phyloP scores from a whole-genome alignment of 2,113 vertebrate species.

The Mus spicilegus region DNA sequence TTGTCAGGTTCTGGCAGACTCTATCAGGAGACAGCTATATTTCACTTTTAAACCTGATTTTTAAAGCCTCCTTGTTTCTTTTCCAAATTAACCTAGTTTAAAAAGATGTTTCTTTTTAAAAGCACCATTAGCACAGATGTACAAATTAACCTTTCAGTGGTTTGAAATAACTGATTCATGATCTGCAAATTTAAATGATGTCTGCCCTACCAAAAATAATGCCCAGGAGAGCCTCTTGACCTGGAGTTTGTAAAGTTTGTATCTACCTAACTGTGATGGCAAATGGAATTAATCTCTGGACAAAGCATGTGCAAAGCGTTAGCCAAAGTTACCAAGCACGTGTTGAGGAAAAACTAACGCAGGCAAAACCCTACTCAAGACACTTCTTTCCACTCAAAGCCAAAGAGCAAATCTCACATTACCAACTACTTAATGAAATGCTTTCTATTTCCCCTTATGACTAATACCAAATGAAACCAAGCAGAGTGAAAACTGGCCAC shows the following conservation, averaged over 20 bases:
- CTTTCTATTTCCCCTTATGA: background rate
- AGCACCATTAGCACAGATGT: background rate
- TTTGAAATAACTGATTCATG: conserved; percentile 20
- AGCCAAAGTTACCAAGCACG: background rate
- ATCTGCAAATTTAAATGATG: conserved; percentile 37
- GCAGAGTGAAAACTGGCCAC: background rate
- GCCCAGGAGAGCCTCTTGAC: background rate
- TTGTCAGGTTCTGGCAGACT: too few species aligned
- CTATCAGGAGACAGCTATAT: background rate
- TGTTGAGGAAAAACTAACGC: background rate
- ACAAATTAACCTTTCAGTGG: background rate
- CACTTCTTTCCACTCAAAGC: background rate
- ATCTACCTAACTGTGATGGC: background rate
- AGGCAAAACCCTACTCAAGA: background rate
- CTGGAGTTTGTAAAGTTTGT: background rate
- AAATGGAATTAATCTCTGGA: background rate
- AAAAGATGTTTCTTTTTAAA: background rate
- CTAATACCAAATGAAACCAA: conserved; percentile 35
- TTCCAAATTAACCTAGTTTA: conserved; percentile 11
- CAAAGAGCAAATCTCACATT: background rate
- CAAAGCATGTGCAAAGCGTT: background rate
- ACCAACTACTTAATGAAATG: conserved; percentile 18
- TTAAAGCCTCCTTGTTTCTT: background rate
- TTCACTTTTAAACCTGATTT: background rate
- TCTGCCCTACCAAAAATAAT: background rate